Evolutionary conservation across 2,113 vertebrate species (phyloP), one percentile per base, ranked within the genome.

Genomic region (Beaufortia kweichowensis): DNA sequence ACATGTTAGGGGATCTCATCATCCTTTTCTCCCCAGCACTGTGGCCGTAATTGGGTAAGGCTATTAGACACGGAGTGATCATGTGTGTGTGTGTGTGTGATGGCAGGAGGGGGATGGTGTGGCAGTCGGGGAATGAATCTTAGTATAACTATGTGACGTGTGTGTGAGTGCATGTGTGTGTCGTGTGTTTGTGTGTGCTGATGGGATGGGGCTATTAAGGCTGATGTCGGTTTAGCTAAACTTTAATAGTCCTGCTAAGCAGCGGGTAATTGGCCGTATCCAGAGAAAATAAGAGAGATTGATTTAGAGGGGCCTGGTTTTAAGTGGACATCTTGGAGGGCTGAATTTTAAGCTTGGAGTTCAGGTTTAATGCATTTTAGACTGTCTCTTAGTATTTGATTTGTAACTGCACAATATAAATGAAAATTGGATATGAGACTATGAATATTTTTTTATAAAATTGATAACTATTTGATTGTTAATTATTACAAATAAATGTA

Each of bases 241-340:
- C 80, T 79, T 83, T 88, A 87, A 81, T 78, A 76, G 82, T 83
- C 79, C 76, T 77, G 76, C 84, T 88, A 86, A 87, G 87, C 84
- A 85, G 64, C 83, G 87, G 92, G 92, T 94, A 94, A 96, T 96
- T 96, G 91, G 91, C 88, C 12, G 75, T 87, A 91, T 91, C 79
- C 86, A 87, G 88, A 84, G 90, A 85, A 82, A 88, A 86, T 79
- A 73, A 61, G 79, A 62, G 80, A 19, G 53, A 88, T 90, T 89
- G 82, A 88, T 89, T 90, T 62, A 75, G 84, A 80, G 3, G 50
- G 12, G 46, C 17, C 39, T 65, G 65, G 29, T 6, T 79, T 71
- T 57, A 55, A 66, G 29, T 23, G 31, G 60, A 60, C 74, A 43
- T 28, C 19, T 26, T 33, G 31, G 19, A 64, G 74, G 65, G 24